These are phyloP conservation scores for Lithodes maja DNA, from an alignment of 2,888 invertebrate species.

Conservation along the genomic window DNA sequence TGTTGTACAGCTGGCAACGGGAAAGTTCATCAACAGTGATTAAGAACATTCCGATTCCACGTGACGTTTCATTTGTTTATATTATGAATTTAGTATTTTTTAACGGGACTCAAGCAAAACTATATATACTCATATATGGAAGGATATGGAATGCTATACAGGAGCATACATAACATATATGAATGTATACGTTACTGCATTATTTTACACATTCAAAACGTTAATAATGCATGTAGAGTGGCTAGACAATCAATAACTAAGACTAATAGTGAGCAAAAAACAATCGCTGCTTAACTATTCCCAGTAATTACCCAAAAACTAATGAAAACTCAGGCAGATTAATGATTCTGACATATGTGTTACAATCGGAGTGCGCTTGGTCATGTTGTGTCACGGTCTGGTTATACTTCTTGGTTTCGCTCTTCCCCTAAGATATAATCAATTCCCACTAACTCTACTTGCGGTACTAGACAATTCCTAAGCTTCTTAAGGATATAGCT, in stretches of 20 bases:
- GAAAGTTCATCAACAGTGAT: background rate
- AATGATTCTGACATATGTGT: background rate
- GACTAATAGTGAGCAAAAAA: background rate
- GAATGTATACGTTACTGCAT: background rate
- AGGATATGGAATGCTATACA: background rate
- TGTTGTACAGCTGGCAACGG: slow-evolving; percentile 8
- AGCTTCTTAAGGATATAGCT: too few species aligned
- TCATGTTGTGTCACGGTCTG: too few species aligned
- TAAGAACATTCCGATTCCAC: background rate
- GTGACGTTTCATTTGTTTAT: background rate
- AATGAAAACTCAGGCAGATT: background rate
- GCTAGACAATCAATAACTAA: background rate
- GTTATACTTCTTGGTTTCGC: too few species aligned
- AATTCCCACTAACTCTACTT: too few species aligned
- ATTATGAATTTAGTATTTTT: background rate
- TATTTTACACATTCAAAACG: background rate
- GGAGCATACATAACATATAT: background rate
- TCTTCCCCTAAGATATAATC: too few species aligned
- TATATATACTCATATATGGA: background rate
- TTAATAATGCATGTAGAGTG: background rate
- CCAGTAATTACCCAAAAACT: too few species aligned
- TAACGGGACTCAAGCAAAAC: background rate
- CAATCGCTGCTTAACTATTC: too few species aligned
- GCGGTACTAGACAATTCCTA: too few species aligned
- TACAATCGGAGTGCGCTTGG: background rate